Base-by-base conservation (phyloP, 2,888 invertebrate genomes). In the Drymonia ruficornis region DNA sequence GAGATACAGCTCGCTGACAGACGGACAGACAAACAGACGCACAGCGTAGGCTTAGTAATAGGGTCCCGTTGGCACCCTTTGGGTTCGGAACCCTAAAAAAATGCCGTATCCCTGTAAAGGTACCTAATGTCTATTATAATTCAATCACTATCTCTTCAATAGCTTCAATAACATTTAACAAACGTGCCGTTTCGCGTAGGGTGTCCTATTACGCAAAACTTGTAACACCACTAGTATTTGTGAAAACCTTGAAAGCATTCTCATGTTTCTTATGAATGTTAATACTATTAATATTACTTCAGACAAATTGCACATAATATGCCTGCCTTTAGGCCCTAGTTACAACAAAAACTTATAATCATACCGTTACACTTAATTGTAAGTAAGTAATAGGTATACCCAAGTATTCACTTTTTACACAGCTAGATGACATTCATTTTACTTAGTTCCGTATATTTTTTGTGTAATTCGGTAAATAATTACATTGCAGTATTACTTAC, bases 221-320 rank as follows among this genome's bases (percentile, higher is more conserved):
- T 23, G 60, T 31, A 28, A 16, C 36, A 46, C 34, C 46, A n/a
- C 53, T 38, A 40, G 19, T 54, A 23, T 64, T 56, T 55, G 57
- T 44, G 15, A 49, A 53, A 44, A 28, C 69, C 65, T 65, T 65
- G 54, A 12, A 36, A 23, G 47, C 49, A 61, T 56, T 59, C 61
- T 59, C 55, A 46, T 63, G 18, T n/a, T 23, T 23, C 36, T 47
- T 28, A 23, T 18, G 51, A 18, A 34, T 40, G 45, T 31, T 13
- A 44, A 43, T 50, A 61, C 47, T 52, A 49, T 19, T 47, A 49
- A 53, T 43, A 43, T 18, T 42, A 49, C 47, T 50, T 42, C n/a
- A 36, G n/a, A n/a, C 36, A n/a, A 31, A 11, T 9, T 31, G 31
- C 31, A 12, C 9, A 4, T 31, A 31, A 8, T 31, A 31, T 31